Percentiles rank a stretch among this genome's conserved stretches.
These are phyloP conservation scores for Ibidorhyncha struthersii DNA, from an alignment of 2,113 vertebrate species.

Conservation along the genomic window DNA sequence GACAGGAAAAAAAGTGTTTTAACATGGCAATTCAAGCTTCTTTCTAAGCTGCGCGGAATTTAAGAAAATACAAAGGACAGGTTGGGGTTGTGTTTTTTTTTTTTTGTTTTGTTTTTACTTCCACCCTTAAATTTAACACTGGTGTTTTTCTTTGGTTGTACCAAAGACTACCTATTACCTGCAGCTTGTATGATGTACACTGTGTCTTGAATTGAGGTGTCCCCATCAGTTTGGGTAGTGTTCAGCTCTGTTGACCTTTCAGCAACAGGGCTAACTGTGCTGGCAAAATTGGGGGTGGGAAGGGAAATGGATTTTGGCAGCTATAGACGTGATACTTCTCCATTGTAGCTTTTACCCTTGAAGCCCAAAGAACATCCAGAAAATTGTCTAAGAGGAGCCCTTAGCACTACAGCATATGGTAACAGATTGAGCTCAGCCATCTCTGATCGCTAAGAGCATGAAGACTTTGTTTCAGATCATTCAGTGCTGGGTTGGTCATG, in stretches of 20 bases:
- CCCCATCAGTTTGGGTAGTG: no score
- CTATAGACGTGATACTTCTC: not conserved
- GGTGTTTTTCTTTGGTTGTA: not conserved
- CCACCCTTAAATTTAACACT: not conserved
- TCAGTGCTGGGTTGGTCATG: rapidly evolving
- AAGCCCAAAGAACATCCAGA: not conserved
- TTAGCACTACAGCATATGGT: rapidly evolving
- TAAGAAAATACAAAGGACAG: not conserved
- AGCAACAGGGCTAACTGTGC: not conserved
- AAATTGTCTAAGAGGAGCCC: not conserved
- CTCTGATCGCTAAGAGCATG: rapidly evolving
- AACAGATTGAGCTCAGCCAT: not conserved
- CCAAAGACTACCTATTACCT: not conserved
- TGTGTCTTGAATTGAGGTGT: not conserved
- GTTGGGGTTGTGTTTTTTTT: not conserved
- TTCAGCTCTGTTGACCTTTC: not conserved
- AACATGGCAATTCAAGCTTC: not conserved
- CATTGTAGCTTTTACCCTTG: not conserved
- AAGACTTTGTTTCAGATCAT: not conserved
- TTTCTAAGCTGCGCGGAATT: not conserved
- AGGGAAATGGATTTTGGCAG: not conserved
- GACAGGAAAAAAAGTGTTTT: not conserved
- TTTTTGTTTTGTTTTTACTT: not conserved
- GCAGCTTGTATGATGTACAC: no score
- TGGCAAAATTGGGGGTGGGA: not conserved